phyloP scores from a whole-genome alignment of 1,140 invertebrate genomes.

The Drosophila mojavensis region DNA sequence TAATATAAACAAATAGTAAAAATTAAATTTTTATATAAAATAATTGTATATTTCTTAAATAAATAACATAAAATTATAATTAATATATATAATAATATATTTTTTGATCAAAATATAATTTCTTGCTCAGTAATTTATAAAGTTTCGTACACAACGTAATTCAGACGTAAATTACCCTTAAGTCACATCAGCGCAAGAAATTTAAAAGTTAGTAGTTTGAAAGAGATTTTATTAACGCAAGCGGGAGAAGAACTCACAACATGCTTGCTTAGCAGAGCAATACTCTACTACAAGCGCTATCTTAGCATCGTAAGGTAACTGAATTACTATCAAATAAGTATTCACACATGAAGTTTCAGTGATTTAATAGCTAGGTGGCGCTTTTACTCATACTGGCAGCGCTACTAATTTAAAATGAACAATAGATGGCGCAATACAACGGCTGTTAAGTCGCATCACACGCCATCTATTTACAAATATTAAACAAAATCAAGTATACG shows the following conservation, averaged over 20 bases:
- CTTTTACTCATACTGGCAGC: background rate
- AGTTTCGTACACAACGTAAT: conserved; percentile 60
- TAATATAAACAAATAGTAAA: too few relatives aligned
- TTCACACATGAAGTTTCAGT: background rate
- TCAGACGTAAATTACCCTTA: conserved; percentile 83
- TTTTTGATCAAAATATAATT: conserved; percentile 49
- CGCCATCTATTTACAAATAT: background rate
- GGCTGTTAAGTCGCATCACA: too few relatives aligned
- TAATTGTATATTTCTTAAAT: too few relatives aligned
- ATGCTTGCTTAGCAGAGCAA: background rate
- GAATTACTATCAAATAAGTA: background rate
- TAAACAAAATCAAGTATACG: background rate
- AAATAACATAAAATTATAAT: too few relatives aligned
- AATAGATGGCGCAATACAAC: background rate
- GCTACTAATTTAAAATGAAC: background rate
- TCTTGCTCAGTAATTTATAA: conserved; percentile 64
- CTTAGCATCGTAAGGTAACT: accelerated
- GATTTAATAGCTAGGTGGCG: conserved; percentile 26
- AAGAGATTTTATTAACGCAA: background rate
- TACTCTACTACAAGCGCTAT: conserved; percentile 38
- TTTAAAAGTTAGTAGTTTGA: background rate
- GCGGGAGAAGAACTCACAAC: conserved; percentile 27
- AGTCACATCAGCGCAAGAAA: conserved; percentile 73
- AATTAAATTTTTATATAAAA: too few relatives aligned
- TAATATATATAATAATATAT: too few relatives aligned